Percentiles rank a stretch among this genome's conserved stretches.
These are phyloP conservation scores for Poecilia wingei DNA, from an alignment of 2,797 vertebrate genomes.

Conservation along the genomic window DNA sequence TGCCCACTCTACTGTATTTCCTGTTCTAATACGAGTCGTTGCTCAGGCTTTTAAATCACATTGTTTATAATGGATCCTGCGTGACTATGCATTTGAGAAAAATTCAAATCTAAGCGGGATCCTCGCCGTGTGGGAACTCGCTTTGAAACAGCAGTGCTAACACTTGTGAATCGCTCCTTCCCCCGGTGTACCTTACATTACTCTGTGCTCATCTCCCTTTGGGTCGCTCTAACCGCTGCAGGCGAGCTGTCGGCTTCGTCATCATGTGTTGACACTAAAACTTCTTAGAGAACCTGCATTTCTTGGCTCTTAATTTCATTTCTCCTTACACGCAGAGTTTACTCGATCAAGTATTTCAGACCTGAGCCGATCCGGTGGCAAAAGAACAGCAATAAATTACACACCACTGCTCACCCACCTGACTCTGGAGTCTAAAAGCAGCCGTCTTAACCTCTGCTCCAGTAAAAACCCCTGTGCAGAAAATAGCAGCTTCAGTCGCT, in stretches of 20 bases:
- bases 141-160: constrained; percentile 35
- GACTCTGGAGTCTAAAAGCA: constrained; percentile 36
- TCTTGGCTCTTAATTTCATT: background rate
- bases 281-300: background rate
- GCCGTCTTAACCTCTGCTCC: constrained; percentile 9
- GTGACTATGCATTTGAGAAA: constrained; percentile 33
- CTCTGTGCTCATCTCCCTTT: constrained; percentile 40
- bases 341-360: constrained; percentile 36
- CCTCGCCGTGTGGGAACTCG: constrained; percentile 25
- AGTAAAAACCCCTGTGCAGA: constrained; percentile 26
- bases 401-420: constrained; percentile 46
- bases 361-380: constrained; percentile 46
- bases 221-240: constrained; percentile 34
- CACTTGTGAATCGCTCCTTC: constrained; percentile 37
- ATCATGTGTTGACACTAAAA: constrained; percentile 19
- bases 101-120: constrained; percentile 21
- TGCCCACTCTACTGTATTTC: constrained; percentile 25
- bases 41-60: constrained; percentile 12
- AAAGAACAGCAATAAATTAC: constrained; percentile 50
- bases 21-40: constrained; percentile 17
- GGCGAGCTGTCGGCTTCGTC: constrained; percentile 12
- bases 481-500: constrained; percentile 11
- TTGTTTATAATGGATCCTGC: constrained; percentile 27
- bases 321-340: constrained; percentile 5
- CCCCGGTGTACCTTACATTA: constrained; percentile 21